These are phyloP conservation scores for Carabus problematicus DNA, from an alignment of 2,888 invertebrate genomes.

Conservation along the genomic window DNA sequence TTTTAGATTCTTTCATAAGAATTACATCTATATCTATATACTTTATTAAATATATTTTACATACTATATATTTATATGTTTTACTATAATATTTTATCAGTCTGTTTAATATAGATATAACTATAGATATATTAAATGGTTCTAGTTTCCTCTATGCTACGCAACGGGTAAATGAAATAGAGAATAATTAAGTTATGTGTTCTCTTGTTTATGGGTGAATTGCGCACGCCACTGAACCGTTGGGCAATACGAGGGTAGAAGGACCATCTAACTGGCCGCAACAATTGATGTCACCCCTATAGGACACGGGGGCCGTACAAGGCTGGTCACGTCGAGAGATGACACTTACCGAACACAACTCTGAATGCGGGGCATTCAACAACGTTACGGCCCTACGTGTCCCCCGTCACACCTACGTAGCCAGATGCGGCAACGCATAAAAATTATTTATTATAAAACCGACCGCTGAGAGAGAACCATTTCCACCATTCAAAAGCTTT, in stretches of 20 bases:
- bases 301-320: slow-evolving; percentile 28
- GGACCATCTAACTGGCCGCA: slow-evolving; percentile 23
- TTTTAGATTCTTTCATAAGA: no score
- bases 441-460: slow-evolving; percentile 16
- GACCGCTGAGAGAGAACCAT: slow-evolving; percentile 10
- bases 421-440: slow-evolving; percentile 13
- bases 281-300: slow-evolving; percentile 40
- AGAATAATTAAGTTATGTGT: no score
- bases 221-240: neutral
- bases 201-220: neutral
- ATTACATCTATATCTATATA: no score
- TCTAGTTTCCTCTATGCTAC: no score
- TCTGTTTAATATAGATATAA: no score
- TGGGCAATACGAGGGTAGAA: slow-evolving; percentile 4
- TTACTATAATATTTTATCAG: no score
- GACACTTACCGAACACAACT: slow-evolving; percentile 8
- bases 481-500: slow-evolving; percentile 1
- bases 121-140: no score
- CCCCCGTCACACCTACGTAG: slow-evolving; percentile 11
- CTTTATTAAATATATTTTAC: no score
- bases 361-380: slow-evolving; percentile 21
- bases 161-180: no score
- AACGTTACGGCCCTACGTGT: slow-evolving; percentile 5
- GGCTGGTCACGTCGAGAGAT: slow-evolving; percentile 21
- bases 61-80: no score